Percentiles rank a stretch among this genome's conserved stretches.
phyloP scores from a whole-genome alignment of 1,140 invertebrate genomes.

The Drosophila takahashii region DNA sequence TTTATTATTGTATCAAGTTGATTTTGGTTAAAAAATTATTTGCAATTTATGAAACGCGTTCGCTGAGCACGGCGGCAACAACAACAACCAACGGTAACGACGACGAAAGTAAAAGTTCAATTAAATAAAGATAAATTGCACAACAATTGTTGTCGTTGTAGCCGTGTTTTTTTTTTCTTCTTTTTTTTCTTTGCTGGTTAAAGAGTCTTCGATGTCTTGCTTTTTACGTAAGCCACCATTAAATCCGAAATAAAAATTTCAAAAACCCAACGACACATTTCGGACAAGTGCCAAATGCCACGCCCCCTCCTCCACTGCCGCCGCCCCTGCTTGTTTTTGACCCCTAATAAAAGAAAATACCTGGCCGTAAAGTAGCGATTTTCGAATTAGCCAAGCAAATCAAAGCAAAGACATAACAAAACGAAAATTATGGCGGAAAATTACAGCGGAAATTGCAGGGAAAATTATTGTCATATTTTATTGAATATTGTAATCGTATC shows the following conservation, averaged over 20 bases:
- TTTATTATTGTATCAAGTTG: slow-evolving; percentile 33
- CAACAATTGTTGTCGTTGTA: slow-evolving; percentile 69
- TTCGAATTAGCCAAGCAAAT: slow-evolving; percentile 6
- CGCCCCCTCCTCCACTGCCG: background rate
- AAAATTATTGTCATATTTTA: too few relatives aligned
- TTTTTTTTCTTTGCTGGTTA: slow-evolving; percentile 5
- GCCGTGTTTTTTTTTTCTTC: background rate
- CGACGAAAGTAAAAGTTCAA: slow-evolving; percentile 80
- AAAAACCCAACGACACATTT: background rate
- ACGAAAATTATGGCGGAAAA: background rate
- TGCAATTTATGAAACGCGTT: slow-evolving; percentile 82
- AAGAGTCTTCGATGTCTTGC: slow-evolving; percentile 10
- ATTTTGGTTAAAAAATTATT: slow-evolving; percentile 74
- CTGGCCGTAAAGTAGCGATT: background rate
- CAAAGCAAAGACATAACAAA: background rate
- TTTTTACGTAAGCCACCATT: slow-evolving; percentile 32
- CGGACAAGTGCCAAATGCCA: slow-evolving; percentile 11
- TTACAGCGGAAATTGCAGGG: background rate
- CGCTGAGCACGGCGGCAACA: slow-evolving; percentile 35
- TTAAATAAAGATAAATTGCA: slow-evolving; percentile 83
- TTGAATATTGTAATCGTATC: too few relatives aligned
- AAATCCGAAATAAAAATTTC: slow-evolving; percentile 8
- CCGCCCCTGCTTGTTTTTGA: background rate
- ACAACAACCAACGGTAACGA: slow-evolving; percentile 20
- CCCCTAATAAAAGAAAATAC: slow-evolving; percentile 1